Base-by-base conservation (phyloP, 2,888 invertebrate genomes). In the Lithophane leautieri region DNA sequence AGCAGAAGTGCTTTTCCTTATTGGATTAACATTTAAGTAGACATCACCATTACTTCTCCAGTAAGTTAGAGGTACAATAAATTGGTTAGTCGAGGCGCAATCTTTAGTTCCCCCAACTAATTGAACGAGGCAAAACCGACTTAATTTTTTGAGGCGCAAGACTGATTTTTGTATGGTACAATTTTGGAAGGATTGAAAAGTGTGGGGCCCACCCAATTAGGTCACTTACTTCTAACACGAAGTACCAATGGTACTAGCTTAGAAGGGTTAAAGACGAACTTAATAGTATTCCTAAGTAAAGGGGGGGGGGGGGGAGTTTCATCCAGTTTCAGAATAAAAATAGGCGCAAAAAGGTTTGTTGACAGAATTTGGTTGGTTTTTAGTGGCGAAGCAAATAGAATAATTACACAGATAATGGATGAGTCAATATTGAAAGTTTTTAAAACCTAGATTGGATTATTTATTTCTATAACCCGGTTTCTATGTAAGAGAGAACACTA, bases 21-120 rank as follows among this genome's bases (percentile, higher is more conserved):
- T 92, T 91, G 88, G 89, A 91, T 92, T 92, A 91, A 90, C 90
- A 86, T 88, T 85, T 86, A 87, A 89, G 81, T 83, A 85, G 90
- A 88, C 88, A 89, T 90, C 89, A 89, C 88, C 88, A 89, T 91
- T 90, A 90, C 90, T 89, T 89, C 89, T 89, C 88, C 87, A 89
- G 86, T 87, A 88, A 90, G 87, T 91, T 91, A 90, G 86, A 90
- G 87, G 87, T 88, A 87, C 86, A 87, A 89, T 90, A 92, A 91
- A 90, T 92, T 92, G 86, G 89, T 92, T 91, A 89, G 81, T 84
- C 78, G 76, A 89, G 85, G 89, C 90, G 82, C 88, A 86, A 88
- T 86, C 85, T 87, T 84, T 83, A 88, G 82, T 86, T 54, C 71
- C 62, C 71, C 40, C 19, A 71, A 22, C 65, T 69, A 60, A 68